These are phyloP conservation scores for Plebejus argus DNA, from an alignment of 2,888 invertebrate species.

Conservation along the genomic window DNA sequence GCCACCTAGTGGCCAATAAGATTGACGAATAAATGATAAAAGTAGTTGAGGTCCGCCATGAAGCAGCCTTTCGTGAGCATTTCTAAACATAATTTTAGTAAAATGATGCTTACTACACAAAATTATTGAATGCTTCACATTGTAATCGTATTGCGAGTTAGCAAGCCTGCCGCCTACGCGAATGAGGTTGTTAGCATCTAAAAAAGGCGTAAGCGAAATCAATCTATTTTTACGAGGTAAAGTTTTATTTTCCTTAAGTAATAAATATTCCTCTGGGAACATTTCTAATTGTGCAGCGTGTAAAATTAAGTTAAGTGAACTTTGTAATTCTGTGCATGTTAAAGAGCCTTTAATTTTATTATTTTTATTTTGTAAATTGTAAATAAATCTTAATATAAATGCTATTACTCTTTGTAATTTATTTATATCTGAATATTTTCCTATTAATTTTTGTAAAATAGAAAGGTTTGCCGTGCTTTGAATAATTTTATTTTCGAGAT, in stretches of 20 bases:
- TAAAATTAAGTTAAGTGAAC: constrained; percentile 12
- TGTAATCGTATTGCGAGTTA: constrained; percentile 21
- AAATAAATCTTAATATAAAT: no score
- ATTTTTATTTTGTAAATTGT: constrained; percentile 5
- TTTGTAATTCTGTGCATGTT: neutral
- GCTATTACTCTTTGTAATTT: constrained; percentile 14
- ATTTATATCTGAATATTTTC: neutral
- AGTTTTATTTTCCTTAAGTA: neutral
- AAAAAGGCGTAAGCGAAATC: neutral
- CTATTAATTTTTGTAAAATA: neutral
- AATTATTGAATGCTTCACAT: constrained; percentile 19
- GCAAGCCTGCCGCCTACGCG: constrained; percentile 21
- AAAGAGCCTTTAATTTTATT: neutral
- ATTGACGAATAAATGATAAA: no score
- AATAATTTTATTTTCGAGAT: no score
- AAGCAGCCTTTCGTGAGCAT: no score
- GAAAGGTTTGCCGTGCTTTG: no score
- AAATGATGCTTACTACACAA: constrained; percentile 18
- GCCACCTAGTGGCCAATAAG: no score
- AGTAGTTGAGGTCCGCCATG: no score
- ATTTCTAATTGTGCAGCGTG: neutral
- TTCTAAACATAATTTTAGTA: no score
- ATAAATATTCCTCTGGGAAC: neutral
- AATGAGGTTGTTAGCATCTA: constrained; percentile 15
- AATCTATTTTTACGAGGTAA: constrained; percentile 17